Percentiles rank a stretch among this genome's conserved stretches.
phyloP scores from a whole-genome alignment of 2,888 invertebrate genomes.

The Colletes collaris region DNA sequence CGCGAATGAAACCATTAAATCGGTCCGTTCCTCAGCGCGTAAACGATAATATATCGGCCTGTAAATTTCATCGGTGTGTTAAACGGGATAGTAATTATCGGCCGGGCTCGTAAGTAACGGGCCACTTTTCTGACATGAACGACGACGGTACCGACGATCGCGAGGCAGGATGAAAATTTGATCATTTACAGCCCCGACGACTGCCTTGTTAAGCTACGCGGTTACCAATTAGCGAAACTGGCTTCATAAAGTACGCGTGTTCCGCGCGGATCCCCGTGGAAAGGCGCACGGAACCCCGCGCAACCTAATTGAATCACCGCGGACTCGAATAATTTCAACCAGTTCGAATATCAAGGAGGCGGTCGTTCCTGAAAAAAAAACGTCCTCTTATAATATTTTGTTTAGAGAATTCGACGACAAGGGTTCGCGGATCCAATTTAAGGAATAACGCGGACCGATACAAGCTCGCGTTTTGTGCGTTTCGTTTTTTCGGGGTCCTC shows the following conservation, averaged over 20 bases:
- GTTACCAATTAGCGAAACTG: conserved; percentile 43
- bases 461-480: no score
- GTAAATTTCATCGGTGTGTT: conserved; percentile 63
- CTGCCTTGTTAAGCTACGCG: conserved; percentile 37
- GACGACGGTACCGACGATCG: conserved; percentile 3
- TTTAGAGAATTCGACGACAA: no score
- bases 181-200: conserved; percentile 24
- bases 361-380: no score
- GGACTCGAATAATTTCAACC: not conserved
- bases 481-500: no score
- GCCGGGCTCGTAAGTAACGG: conserved; percentile 50
- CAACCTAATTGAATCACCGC: conserved; percentile 29
- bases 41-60: conserved; percentile 60
- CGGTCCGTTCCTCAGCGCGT: conserved; percentile 24
- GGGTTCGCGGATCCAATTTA: no score
- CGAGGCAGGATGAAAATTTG: conserved; percentile 37
- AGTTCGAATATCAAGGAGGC: no score
- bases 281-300: conserved; percentile 12
- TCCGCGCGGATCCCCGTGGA: not conserved
- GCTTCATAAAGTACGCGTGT: conserved; percentile 14
- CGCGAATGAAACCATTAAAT: conserved; percentile 63
- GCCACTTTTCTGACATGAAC: conserved; percentile 28
- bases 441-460: no score
- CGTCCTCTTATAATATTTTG: no score
- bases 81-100: conserved; percentile 63